These are phyloP conservation scores for Liopterus haemorrhoidalis DNA, from an alignment of 2,888 invertebrate genomes.

Conservation along the genomic window DNA sequence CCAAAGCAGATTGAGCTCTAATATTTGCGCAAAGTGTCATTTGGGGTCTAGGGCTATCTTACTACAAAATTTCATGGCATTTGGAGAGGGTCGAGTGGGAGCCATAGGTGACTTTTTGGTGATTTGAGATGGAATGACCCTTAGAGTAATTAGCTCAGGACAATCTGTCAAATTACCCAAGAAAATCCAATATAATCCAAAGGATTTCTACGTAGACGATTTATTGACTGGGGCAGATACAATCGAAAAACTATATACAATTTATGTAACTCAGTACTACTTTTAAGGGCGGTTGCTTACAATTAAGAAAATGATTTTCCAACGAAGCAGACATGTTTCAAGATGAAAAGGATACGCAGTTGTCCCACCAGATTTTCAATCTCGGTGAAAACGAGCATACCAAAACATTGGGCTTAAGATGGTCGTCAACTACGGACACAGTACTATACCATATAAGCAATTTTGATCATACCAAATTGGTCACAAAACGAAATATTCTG, in stretches of 20 bases:
- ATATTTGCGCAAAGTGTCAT: too few relatives aligned
- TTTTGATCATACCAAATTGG: constrained; percentile 4
- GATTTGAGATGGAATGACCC: too few relatives aligned
- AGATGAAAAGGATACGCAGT: background rate
- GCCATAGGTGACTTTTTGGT: too few relatives aligned
- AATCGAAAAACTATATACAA: background rate
- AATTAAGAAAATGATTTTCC: constrained; percentile 9
- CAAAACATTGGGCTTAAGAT: constrained; percentile 20
- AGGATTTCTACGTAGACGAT: constrained; percentile 16
- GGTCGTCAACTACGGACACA: constrained; percentile 35
- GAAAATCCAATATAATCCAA: constrained; percentile 9
- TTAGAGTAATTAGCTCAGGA: too few relatives aligned
- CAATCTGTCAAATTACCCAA: too few relatives aligned
- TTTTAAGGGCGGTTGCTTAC: constrained; percentile 13
- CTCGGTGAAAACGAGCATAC: constrained; percentile 10
- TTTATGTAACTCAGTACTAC: constrained; percentile 14
- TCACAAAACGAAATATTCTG: constrained; percentile 11
- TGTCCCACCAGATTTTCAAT: background rate
- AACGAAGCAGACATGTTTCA: constrained; percentile 8
- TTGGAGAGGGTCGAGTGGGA: too few relatives aligned
- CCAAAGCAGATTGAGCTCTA: too few relatives aligned
- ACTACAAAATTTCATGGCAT: too few relatives aligned
- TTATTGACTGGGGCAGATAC: constrained; percentile 7
- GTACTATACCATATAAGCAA: constrained; percentile 23
- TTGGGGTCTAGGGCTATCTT: too few relatives aligned